phyloP scores from a whole-genome alignment of 2,888 invertebrate species.

The Odontocolon sp. region DNA sequence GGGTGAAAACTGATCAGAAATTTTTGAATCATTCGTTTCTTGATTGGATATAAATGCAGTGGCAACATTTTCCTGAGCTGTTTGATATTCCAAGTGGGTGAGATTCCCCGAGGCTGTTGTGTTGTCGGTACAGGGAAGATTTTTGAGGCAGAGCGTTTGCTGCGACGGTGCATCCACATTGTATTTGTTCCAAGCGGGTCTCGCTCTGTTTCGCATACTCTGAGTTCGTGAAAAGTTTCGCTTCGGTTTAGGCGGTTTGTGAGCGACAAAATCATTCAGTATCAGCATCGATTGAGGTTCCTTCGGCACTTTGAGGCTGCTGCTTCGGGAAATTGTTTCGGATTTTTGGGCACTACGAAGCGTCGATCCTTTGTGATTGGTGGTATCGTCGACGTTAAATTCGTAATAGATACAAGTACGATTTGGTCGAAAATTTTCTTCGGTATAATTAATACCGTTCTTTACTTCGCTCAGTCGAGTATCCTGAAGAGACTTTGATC shows the following conservation, averaged over 20 bases:
- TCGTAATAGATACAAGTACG: slow-evolving; percentile 72
- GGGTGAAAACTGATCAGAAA: background rate
- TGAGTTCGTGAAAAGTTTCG: slow-evolving; percentile 75
- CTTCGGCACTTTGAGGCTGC: slow-evolving; percentile 65
- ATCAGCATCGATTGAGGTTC: slow-evolving; percentile 75
- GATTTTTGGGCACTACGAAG: slow-evolving; percentile 54
- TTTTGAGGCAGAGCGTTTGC: slow-evolving; percentile 48
- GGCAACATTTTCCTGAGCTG: slow-evolving; percentile 13
- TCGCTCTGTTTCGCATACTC: slow-evolving; percentile 75
- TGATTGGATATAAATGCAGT: too few species aligned
- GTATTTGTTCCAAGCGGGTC: slow-evolving; percentile 76
- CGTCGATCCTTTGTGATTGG: slow-evolving; percentile 56
- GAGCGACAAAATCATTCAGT: slow-evolving; percentile 83
- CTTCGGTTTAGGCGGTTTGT: slow-evolving; percentile 88
- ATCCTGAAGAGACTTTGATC: slow-evolving; percentile 81
- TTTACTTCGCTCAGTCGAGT: slow-evolving; percentile 71
- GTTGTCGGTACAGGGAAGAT: slow-evolving; percentile 55
- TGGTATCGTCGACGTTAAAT: slow-evolving; percentile 70
- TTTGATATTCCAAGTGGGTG: slow-evolving; percentile 12
- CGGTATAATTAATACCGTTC: slow-evolving; percentile 62
- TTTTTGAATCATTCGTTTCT: background rate
- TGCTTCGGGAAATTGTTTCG: slow-evolving; percentile 64
- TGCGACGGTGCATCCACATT: slow-evolving; percentile 63
- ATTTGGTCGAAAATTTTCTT: slow-evolving; percentile 65
- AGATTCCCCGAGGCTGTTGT: slow-evolving; percentile 19